phyloP scores from a whole-genome alignment of 1,140 invertebrate species.

The Reticulitermes speratus region DNA sequence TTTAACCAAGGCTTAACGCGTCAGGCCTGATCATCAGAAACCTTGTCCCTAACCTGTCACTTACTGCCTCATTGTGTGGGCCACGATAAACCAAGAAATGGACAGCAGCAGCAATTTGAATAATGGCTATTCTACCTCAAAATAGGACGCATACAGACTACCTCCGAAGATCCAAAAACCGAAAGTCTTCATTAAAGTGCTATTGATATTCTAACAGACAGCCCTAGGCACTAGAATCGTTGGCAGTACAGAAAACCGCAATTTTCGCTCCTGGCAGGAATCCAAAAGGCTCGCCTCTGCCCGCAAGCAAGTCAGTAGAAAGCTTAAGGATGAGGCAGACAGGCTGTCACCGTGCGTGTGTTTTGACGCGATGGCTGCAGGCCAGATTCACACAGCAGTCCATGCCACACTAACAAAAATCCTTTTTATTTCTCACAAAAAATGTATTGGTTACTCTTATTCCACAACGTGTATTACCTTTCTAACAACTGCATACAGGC shows the following conservation, averaged over 20 bases:
- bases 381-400: background rate
- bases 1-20: no score
- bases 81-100: no score
- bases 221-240: background rate
- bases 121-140: background rate
- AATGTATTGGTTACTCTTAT: no score
- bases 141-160: background rate
- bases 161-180: background rate
- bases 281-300: background rate
- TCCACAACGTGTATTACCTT: no score
- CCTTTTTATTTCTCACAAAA: no score
- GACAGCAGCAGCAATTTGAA: no score
- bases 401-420: background rate
- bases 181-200: background rate
- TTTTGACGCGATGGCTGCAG: background rate
- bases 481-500: no score
- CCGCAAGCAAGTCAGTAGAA: background rate
- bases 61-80: no score
- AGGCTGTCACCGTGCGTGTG: background rate
- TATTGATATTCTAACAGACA: no score
- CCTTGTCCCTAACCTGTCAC: no score
- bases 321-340: background rate
- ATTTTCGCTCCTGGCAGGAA: background rate
- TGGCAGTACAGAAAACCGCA: background rate
- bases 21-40: no score